Percentiles rank a stretch among this genome's conserved stretches.
Evolutionary conservation across 2,888 invertebrate species (phyloP).

Genomic region (Drosophila testacea): DNA sequence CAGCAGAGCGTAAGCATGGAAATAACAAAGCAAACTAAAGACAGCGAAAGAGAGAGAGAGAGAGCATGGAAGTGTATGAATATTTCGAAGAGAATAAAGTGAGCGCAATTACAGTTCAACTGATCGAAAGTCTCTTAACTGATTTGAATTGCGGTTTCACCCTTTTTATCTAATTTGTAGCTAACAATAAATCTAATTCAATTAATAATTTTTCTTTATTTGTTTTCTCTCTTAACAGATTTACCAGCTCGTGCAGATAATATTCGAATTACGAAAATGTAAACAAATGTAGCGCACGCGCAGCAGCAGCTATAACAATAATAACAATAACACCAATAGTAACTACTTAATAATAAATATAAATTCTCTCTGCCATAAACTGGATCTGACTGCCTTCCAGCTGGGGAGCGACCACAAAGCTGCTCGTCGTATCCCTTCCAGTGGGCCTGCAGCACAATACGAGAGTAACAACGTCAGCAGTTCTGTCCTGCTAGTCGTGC

Average conservation of each 20-base stretch:
- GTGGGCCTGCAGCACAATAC: constrained; percentile 59
- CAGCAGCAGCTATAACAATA: constrained; percentile 50
- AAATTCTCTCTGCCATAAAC: constrained; percentile 55
- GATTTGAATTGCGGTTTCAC: background rate
- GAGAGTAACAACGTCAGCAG: constrained; percentile 67
- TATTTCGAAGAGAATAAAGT: constrained; percentile 1
- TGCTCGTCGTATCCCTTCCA: constrained; percentile 46
- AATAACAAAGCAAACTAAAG: constrained; percentile 13
- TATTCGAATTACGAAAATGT: constrained; percentile 69
- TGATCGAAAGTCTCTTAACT: constrained; percentile 10
- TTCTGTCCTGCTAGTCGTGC: constrained; percentile 70
- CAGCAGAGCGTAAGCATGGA: constrained; percentile 54
- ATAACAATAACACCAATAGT: constrained; percentile 38
- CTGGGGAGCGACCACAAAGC: constrained; percentile 40
- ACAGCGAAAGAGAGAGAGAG: background rate
- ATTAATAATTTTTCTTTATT: background rate
- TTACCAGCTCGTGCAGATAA: constrained; percentile 47
- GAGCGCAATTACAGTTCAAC: constrained; percentile 1
- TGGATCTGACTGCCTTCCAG: constrained; percentile 62
- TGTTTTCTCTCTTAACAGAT: constrained; percentile 34
- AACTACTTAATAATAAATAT: constrained; percentile 14
- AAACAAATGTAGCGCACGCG: constrained; percentile 78
- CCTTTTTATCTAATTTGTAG: background rate
- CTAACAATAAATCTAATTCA: background rate
- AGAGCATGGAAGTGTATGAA: constrained; percentile 1